Base-by-base conservation (phyloP, 1,140 invertebrate genomes). In the Hormaphis cornu region DNA sequence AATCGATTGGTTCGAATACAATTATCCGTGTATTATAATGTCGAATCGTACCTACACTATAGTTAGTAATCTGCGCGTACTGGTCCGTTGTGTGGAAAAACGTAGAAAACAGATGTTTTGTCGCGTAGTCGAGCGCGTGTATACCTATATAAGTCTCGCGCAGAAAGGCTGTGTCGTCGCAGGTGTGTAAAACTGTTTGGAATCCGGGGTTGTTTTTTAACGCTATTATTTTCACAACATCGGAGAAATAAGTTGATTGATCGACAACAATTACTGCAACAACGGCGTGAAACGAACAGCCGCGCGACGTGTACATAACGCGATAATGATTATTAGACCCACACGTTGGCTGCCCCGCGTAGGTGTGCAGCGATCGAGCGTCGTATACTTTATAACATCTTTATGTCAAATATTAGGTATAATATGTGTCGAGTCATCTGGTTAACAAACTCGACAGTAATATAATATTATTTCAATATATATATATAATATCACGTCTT, bases 391-490 rank as follows among this genome's bases (percentile, higher is more conserved):
- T 4, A 46, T n/a, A 10, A 14, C 37, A 7, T 40, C 7, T 40
- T 8, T 8, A 8, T 8, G 37, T 40, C 7, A 7, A 40, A 46
- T 46, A 46, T n/a, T n/a, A 46, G 5, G 42, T 48, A 46, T 22
- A 12, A 33, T 30, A 63, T 40, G 44, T 63, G 44, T 48, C 28
- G 61, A 50, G 44, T 50, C 61, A 50, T 66, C 61, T 48, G 42
- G 61, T 66, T 35, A 66, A 66, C 44, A 66, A 35, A 50, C 44
- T 22, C 42, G 44, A 37, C 22, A 35, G 16, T 40, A 37, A 37
- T 22, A 22, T 20, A 7, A 56, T 6, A n/a, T n/a, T n/a, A n/a
- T n/a, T n/a, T n/a, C n/a, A n/a, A n/a, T n/a, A n/a, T n/a, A n/a
- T n/a, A n/a, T n/a, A 46, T 40, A 40, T 40, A 40, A 40, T n/a